A percentile compares a stretch with the other conserved stretches of the same genome.
Evolutionary conservation across 2,797 vertebrate species (phyloP).

Genomic region (Acanthornis magna): DNA sequence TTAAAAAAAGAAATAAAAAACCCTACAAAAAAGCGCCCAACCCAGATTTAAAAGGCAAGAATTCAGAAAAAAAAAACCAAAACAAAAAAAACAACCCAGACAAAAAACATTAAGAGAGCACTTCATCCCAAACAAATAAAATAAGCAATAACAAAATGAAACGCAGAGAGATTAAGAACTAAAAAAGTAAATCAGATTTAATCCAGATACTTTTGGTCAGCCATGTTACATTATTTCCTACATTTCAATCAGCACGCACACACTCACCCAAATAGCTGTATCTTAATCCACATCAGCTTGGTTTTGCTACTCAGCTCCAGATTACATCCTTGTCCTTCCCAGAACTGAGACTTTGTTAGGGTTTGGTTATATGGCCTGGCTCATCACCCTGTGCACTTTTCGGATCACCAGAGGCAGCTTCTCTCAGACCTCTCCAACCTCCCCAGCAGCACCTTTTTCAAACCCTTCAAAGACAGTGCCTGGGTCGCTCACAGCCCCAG

Average conservation of each 20-base stretch:
- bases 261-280: not conserved
- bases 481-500: not conserved
- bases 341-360: not conserved
- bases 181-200: not conserved
- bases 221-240: not conserved
- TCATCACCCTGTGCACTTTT: not conserved
- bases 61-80: not conserved
- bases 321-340: not conserved
- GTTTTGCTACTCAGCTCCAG: not conserved
- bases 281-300: not conserved
- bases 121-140: not conserved
- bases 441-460: not conserved
- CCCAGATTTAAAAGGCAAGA: not conserved
- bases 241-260: not conserved
- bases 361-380: not conserved
- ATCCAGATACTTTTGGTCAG: not conserved
- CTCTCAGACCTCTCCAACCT: not conserved
- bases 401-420: not conserved
- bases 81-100: fast-evolving
- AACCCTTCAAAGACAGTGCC: not conserved
- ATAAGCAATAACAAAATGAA: not conserved
- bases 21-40: not conserved
- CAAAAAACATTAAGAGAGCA: not conserved
- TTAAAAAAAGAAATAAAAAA: not conserved
- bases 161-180: not conserved